A percentile compares a stretch with the other conserved stretches of the same genome.
These are phyloP conservation scores for Hypocryptadius cinnamomeus DNA, from an alignment of 2,113 vertebrate species.

Conservation along the genomic window DNA sequence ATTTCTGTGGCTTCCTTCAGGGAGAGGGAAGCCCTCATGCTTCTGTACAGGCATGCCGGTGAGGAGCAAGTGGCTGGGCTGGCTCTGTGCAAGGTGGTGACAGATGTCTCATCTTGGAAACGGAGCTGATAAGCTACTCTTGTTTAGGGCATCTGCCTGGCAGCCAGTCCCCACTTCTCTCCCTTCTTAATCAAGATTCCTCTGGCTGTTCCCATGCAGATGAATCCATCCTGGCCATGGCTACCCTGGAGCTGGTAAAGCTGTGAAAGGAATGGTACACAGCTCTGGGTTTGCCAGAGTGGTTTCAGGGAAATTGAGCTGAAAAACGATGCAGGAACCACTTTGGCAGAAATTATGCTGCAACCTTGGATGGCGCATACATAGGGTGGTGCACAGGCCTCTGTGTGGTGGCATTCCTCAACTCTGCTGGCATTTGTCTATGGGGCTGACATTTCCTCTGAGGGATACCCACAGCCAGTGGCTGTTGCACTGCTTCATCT, in stretches of 20 bases:
- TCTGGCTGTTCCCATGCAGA: not conserved
- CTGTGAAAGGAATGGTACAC: not conserved
- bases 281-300: not conserved
- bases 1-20: not conserved
- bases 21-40: not conserved
- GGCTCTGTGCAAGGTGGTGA: not conserved
- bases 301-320: not conserved
- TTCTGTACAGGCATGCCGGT: not conserved
- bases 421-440: not conserved
- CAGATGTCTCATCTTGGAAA: constrained; percentile 15
- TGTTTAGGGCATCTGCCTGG: constrained; percentile 28
- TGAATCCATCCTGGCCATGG: not conserved
- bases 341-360: not conserved
- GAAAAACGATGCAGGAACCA: not conserved
- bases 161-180: constrained; percentile 33
- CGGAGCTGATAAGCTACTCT: constrained; percentile 31
- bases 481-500: not conserved
- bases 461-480: not conserved
- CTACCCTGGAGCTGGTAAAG: not conserved
- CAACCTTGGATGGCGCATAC: accelerated
- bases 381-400: accelerated
- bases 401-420: not conserved
- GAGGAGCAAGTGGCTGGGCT: not conserved
- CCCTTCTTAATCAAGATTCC: not conserved
- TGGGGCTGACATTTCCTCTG: accelerated